Conservation (phyloP, 2,888 invertebrate species). For the Hypomecis punctinalis region DNA sequence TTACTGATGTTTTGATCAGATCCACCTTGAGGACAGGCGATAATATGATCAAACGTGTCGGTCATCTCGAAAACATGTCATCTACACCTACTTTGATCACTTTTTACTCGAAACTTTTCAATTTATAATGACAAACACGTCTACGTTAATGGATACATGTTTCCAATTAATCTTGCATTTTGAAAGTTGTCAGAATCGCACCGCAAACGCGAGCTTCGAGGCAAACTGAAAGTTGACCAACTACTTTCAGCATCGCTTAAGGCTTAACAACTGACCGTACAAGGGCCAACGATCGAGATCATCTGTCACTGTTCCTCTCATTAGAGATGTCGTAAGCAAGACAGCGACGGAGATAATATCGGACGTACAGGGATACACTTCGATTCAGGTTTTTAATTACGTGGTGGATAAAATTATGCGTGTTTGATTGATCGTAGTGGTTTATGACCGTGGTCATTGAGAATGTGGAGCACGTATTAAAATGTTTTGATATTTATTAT, state of each 20-base stretch:
- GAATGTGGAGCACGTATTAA: not conserved
- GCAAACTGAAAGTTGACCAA: constrained; percentile 34
- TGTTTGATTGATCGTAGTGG: constrained; percentile 4
- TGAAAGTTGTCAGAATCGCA: constrained; percentile 24
- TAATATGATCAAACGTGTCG: too few relatives aligned
- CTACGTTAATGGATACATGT: constrained; percentile 6
- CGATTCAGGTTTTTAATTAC: constrained; percentile 21
- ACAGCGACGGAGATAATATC: too few relatives aligned
- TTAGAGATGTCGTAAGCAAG: too few relatives aligned
- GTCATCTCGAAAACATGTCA: not conserved
- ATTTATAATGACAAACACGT: constrained; percentile 3
- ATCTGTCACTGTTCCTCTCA: too few relatives aligned
- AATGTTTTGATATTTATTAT: not conserved
- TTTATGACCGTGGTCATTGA: not conserved
- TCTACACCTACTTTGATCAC: too few relatives aligned
- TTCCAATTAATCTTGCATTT: constrained; percentile 29
- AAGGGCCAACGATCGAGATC: too few relatives aligned
- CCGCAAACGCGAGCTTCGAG: constrained; percentile 9
- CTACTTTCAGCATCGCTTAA: constrained; percentile 34
- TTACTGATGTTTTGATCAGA: too few relatives aligned
- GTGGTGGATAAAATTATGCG: constrained; percentile 6
- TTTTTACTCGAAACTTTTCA: too few relatives aligned
- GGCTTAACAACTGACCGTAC: constrained; percentile 7
- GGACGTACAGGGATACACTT: too few relatives aligned
- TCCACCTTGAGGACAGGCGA: too few relatives aligned